Percentiles rank a stretch among this genome's conserved stretches.
These are phyloP conservation scores for Trachelus tabidus DNA, from an alignment of 2,888 invertebrate genomes.

Conservation along the genomic window DNA sequence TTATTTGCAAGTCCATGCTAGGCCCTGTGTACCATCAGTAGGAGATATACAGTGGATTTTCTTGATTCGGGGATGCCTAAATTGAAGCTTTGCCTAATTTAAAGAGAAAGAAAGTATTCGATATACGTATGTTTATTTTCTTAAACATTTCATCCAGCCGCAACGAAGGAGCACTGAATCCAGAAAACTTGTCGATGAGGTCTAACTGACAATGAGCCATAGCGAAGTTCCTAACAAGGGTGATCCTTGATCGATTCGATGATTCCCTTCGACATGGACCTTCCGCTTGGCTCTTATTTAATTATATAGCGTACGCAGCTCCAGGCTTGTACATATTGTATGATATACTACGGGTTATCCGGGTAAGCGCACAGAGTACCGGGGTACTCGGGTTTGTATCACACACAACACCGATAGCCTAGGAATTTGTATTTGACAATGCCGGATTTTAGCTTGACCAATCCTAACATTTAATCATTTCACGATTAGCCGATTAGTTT, in stretches of 20 bases:
- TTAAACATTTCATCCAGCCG: not conserved
- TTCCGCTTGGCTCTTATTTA: not conserved
- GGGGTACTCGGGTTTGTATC: not conserved
- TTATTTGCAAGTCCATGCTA: no score
- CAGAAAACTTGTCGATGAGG: not conserved
- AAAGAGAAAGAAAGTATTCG: slow-evolving; percentile 8
- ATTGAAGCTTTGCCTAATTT: not conserved
- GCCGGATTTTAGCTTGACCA: slow-evolving; percentile 33
- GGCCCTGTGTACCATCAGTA: no score
- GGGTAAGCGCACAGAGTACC: not conserved
- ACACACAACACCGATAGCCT: slow-evolving; percentile 30
- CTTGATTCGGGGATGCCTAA: not conserved
- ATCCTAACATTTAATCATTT: not conserved
- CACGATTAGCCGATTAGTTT: not conserved
- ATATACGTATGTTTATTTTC: not conserved
- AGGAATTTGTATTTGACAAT: slow-evolving; percentile 34
- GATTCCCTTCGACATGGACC: not conserved
- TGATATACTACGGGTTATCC: not conserved
- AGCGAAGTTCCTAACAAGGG: not conserved
- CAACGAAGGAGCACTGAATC: not conserved
- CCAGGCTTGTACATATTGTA: not conserved
- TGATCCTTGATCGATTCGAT: not conserved
- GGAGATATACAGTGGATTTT: not conserved
- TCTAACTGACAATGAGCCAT: not conserved
- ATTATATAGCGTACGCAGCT: not conserved